These are phyloP conservation scores for Zeus faber DNA, from an alignment of 2,113 vertebrate genomes.

Conservation along the genomic window DNA sequence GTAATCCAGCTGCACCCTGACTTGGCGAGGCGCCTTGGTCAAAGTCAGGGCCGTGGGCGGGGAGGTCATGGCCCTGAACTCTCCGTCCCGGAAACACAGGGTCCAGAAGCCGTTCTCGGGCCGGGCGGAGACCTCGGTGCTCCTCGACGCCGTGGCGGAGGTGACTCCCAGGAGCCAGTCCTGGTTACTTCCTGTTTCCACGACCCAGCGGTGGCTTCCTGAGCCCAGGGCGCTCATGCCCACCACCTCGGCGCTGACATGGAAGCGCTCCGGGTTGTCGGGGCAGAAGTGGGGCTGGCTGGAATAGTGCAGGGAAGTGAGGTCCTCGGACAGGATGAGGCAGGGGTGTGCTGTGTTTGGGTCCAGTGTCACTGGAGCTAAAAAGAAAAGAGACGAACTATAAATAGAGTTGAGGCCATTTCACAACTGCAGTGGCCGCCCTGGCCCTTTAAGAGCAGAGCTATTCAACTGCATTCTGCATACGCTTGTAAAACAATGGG, in stretches of 20 bases:
- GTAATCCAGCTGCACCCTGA: slow-evolving; percentile 68
- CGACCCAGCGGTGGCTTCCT: slow-evolving; percentile 69
- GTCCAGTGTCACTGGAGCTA: slow-evolving; percentile 73
- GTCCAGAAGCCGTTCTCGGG: slow-evolving; percentile 78
- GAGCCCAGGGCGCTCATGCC: slow-evolving; percentile 47
- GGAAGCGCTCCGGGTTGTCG: slow-evolving; percentile 75
- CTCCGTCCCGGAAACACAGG: slow-evolving; percentile 64
- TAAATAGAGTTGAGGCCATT: too few relatives aligned
- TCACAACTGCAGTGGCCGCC: too few relatives aligned
- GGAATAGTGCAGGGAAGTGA: slow-evolving; percentile 65
- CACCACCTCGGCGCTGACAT: slow-evolving; percentile 69
- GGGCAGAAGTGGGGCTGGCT: slow-evolving; percentile 47
- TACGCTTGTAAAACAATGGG: too few relatives aligned
- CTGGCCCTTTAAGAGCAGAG: too few relatives aligned
- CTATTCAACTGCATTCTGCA: too few relatives aligned
- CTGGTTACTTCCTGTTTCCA: slow-evolving; percentile 67
- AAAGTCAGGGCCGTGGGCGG: slow-evolving; percentile 50
- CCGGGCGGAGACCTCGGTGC: slow-evolving; percentile 53
- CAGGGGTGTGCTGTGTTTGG: slow-evolving; percentile 76
- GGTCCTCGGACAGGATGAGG: slow-evolving; percentile 71
- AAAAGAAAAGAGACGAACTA: slow-evolving; percentile 28
- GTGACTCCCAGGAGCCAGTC: slow-evolving; percentile 76
- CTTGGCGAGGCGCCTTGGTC: slow-evolving; percentile 39
- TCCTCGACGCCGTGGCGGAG: slow-evolving; percentile 52
- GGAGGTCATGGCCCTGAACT: slow-evolving; percentile 67